Conservation (phyloP, 2,113 vertebrate genomes). For the Emberiza fucata region DNA sequence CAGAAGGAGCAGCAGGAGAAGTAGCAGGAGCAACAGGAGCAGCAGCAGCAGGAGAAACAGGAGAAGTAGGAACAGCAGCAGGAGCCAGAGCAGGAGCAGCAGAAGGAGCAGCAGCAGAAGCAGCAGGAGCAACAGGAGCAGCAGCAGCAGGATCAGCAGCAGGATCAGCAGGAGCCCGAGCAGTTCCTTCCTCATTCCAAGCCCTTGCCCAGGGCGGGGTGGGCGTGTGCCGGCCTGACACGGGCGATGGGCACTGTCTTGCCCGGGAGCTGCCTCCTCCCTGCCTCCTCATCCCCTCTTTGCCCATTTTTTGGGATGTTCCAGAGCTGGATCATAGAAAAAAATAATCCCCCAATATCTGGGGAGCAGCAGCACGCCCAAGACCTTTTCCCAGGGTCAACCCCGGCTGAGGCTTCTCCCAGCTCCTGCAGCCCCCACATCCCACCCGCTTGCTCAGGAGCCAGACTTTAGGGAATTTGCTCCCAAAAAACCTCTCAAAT, state of each 20-base stretch:
- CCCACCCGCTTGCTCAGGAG: rapidly evolving
- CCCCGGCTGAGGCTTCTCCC: rapidly evolving
- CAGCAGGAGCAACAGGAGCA: not conserved
- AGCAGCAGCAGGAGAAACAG: not conserved
- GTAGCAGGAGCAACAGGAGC: not conserved
- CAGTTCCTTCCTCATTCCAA: conserved; percentile 23
- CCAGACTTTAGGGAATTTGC: not conserved
- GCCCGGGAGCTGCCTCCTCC: not conserved
- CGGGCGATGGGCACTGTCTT: not conserved
- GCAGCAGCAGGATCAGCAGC: not conserved
- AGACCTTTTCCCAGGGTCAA: not conserved
- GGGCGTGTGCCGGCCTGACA: not conserved
- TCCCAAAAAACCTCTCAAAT: not conserved
- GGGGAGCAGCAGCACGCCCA: rapidly evolving
- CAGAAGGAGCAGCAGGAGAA: not conserved
- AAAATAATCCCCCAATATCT: rapidly evolving
- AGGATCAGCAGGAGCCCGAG: not conserved
- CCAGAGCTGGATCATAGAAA: too few relatives aligned
- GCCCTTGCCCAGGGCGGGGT: not conserved
- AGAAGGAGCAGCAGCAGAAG: not conserved
- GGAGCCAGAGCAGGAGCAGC: not conserved
- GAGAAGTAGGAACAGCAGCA: not conserved
- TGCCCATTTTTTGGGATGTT: not conserved
- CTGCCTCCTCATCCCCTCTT: not conserved
- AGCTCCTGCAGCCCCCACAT: too few relatives aligned